These are phyloP conservation scores for Hemibagrus guttatus DNA, from an alignment of 2,797 vertebrate genomes.

Conservation along the genomic window DNA sequence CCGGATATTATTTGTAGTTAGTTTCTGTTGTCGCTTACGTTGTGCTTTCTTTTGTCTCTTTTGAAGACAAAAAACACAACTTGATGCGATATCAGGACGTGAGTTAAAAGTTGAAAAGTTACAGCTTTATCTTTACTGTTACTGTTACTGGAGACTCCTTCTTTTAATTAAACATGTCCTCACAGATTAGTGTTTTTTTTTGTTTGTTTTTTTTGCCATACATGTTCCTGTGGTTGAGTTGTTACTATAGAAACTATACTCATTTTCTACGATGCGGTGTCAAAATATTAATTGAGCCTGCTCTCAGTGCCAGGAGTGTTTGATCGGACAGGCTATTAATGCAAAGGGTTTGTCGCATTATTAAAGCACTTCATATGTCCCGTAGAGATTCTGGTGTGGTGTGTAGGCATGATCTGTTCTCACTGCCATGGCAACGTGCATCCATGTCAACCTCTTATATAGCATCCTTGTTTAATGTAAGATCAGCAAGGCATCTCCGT, in stretches of 20 bases:
- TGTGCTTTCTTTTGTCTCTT: too few species aligned
- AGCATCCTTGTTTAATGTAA: slow-evolving; percentile 32
- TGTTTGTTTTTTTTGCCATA: too few species aligned
- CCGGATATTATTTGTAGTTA: too few species aligned
- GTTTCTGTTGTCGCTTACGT: too few species aligned
- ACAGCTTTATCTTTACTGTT: too few species aligned
- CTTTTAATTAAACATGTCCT: too few species aligned
- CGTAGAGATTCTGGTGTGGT: background rate
- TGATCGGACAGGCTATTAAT: slow-evolving; percentile 1
- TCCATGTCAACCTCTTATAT: slow-evolving; percentile 36
- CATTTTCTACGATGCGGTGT: background rate
- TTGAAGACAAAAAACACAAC: too few species aligned
- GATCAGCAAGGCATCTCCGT: background rate
- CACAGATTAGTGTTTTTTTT: too few species aligned
- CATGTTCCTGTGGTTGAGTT: background rate
- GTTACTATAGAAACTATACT: slow-evolving; percentile 6
- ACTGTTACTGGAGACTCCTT: too few species aligned
- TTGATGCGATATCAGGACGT: too few species aligned
- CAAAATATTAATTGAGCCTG: background rate
- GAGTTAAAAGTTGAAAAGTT: too few species aligned
- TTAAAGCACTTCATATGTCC: background rate
- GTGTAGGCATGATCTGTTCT: slow-evolving; percentile 19
- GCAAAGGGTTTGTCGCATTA: background rate
- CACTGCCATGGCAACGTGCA: slow-evolving; percentile 53
- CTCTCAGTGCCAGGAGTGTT: background rate